Evolutionary conservation across 2,888 invertebrate genomes (phyloP).

Genomic region (Parnassius smintheus): DNA sequence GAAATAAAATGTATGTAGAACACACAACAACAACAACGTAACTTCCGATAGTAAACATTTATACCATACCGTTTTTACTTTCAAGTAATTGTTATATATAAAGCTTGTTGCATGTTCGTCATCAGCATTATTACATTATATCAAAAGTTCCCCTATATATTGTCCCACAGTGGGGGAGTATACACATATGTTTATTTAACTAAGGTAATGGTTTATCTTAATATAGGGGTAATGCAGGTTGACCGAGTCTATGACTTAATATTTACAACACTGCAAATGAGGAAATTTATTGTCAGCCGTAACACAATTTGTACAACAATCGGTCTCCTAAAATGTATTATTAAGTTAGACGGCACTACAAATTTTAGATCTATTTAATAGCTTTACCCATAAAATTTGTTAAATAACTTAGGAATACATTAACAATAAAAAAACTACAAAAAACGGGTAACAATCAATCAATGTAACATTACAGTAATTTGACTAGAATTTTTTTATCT

Average conservation of each 20-base stretch:
- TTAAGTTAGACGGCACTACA: neutral
- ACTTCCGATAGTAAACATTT: too few relatives aligned
- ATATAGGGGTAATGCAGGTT: neutral
- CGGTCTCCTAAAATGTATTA: neutral
- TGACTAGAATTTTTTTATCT: conserved; percentile 11
- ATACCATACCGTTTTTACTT: too few relatives aligned
- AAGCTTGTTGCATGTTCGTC: too few relatives aligned
- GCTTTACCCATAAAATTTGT: conserved; percentile 7
- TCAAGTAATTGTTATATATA: too few relatives aligned
- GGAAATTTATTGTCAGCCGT: conserved; percentile 19
- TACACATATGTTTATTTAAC: too few relatives aligned
- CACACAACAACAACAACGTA: too few relatives aligned
- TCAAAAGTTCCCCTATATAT: too few relatives aligned
- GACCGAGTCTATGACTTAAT: conserved; percentile 6
- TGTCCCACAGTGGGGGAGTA: too few relatives aligned
- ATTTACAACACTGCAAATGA: conserved; percentile 14
- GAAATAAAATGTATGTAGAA: too few relatives aligned
- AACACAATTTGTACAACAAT: conserved; percentile 19
- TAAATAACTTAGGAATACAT: conserved; percentile 6
- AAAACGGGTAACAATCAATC: conserved; percentile 10
- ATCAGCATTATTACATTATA: too few relatives aligned
- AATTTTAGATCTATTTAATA: conserved; percentile 12
- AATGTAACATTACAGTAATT: conserved; percentile 5
- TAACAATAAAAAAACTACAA: conserved; percentile 10
- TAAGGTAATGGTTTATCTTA: neutral